These are phyloP conservation scores for Lophotis ruficrista DNA, from an alignment of 2,113 vertebrate genomes.

Conservation along the genomic window DNA sequence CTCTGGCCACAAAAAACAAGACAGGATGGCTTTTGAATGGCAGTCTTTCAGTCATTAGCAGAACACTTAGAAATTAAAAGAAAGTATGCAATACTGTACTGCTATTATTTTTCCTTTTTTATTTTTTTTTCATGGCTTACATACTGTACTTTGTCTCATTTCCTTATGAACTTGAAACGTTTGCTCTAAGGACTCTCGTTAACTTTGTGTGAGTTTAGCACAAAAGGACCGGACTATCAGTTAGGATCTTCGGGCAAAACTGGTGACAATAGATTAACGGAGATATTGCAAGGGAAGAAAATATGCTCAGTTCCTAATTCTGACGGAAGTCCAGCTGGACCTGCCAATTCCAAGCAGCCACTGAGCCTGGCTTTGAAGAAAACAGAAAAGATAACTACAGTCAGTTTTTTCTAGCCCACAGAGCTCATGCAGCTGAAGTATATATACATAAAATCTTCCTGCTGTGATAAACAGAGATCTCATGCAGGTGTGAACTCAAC, in stretches of 20 bases:
- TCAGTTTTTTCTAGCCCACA: neutral
- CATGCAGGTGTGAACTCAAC: neutral
- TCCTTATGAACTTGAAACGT: neutral
- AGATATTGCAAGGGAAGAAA: neutral
- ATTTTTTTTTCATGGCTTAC: neutral
- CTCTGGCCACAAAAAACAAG: neutral
- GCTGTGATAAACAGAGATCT: neutral
- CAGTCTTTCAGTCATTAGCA: neutral
- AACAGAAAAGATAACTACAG: neutral
- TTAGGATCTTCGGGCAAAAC: neutral
- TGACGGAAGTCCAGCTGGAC: neutral
- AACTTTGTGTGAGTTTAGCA: neutral
- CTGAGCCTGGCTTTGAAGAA: neutral
- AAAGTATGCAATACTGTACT: neutral
- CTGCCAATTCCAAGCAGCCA: neutral
- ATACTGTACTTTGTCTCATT: neutral
- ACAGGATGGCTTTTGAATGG: neutral
- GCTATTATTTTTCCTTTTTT: neutral
- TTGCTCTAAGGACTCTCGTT: neutral
- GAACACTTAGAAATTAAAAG: neutral
- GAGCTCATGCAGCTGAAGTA: neutral
- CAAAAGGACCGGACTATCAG: neutral
- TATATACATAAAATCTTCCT: neutral
- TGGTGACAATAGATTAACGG: neutral
- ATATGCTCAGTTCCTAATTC: neutral